These are phyloP conservation scores for Molothrus ater DNA, from an alignment of 2,797 vertebrate species.

Conservation along the genomic window DNA sequence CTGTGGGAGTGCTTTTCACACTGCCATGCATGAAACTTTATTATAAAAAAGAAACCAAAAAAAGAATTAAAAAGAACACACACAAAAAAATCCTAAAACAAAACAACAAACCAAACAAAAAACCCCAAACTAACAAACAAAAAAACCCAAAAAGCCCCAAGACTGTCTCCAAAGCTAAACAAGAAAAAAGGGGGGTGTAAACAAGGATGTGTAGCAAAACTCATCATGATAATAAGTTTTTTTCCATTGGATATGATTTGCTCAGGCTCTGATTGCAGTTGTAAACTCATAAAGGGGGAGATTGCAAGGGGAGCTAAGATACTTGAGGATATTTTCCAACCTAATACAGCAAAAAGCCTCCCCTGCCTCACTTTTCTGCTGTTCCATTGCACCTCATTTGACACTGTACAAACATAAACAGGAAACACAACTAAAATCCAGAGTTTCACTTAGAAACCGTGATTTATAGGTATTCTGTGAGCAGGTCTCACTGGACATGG, in stretches of 20 bases:
- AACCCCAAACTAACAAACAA: neutral
- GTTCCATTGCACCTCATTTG: neutral
- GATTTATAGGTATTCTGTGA: neutral
- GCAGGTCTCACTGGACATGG: neutral
- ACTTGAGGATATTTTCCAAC: neutral
- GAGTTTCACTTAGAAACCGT: neutral
- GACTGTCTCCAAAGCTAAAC: neutral
- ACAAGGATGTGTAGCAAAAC: neutral
- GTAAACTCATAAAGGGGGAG: neutral
- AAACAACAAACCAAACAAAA: neutral
- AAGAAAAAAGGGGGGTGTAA: neutral
- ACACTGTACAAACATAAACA: neutral
- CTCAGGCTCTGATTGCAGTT: neutral
- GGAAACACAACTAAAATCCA: neutral
- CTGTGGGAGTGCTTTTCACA: neutral
- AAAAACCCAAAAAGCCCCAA: accelerated
- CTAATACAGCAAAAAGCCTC: neutral
- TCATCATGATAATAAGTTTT: neutral
- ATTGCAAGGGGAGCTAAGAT: neutral
- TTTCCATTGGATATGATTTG: neutral
- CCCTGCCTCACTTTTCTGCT: neutral
- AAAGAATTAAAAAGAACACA: too few species aligned
- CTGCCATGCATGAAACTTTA: neutral
- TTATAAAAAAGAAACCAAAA: neutral
- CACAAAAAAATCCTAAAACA: accelerated